Conservation (phyloP, 2,113 vertebrate genomes). For the Circaetus gallicus region DNA sequence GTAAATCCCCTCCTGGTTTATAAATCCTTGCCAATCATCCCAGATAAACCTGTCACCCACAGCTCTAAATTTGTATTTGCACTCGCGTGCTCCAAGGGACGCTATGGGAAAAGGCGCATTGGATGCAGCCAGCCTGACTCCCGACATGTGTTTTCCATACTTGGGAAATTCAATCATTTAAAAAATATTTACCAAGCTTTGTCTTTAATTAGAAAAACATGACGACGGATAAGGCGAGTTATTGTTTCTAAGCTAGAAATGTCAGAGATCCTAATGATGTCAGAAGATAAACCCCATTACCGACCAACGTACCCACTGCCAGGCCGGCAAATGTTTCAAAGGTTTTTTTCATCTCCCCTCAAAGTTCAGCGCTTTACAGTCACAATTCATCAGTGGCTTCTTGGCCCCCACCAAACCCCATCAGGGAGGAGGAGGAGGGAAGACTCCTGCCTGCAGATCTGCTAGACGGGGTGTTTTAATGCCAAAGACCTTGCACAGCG, state of each 20-base stretch:
- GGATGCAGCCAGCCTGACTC: conserved; percentile 40
- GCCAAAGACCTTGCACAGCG: background rate
- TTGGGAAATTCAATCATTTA: conserved; percentile 67
- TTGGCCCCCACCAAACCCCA: background rate
- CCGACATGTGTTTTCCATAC: conserved; percentile 67
- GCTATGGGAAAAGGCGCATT: conserved; percentile 17
- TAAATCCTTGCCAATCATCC: conserved; percentile 65
- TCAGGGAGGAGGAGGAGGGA: background rate
- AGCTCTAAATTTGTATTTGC: conserved; percentile 35
- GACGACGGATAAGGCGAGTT: conserved; percentile 58
- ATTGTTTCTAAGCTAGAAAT: conserved; percentile 61
- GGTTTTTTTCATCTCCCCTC: background rate
- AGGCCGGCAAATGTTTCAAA: background rate
- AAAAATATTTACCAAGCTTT: conserved; percentile 72
- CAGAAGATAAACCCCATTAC: conserved; percentile 40
- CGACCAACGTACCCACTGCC: background rate
- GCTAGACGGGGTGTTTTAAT: background rate
- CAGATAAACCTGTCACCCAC: conserved; percentile 64
- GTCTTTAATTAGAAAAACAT: conserved; percentile 71
- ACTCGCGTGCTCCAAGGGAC: conserved; percentile 13
- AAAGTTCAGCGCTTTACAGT: background rate
- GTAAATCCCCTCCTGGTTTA: conserved; percentile 59
- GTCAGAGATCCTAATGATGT: conserved; percentile 53
- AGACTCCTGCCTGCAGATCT: background rate
- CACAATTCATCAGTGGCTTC: background rate